Base-by-base conservation (phyloP, 2,797 vertebrate genomes). In the Astyanax mexicanus region DNA sequence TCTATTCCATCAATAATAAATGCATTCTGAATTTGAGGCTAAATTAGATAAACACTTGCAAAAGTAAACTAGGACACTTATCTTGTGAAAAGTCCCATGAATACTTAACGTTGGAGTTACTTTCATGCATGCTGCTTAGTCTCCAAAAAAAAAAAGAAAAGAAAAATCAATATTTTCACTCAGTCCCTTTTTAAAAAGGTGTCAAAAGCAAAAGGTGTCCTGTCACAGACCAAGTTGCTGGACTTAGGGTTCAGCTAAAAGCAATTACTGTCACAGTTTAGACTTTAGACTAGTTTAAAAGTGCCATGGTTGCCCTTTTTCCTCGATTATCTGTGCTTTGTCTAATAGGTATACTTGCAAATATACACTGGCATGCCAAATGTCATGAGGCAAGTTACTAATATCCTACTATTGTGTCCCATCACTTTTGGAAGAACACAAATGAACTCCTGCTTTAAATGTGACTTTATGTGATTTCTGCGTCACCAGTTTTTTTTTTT, bases 21-120 rank as follows among this genome's bases (percentile, higher is more conserved):
- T 81, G 11, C 7, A 21, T 29, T 51, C 38, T 79, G 52, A 76
- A 80, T 81, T 15, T 17, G 47, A 49, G 45, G 79, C 44, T 15
- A 17, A 71, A 77, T 79, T 74, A 72, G 75, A 80, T 57, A 74
- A 82, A 77, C 47, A 65, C 35, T 82, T 69, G 25, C 49, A 11
- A 23, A 79, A 72, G 51, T 38, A 84, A 85, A 84, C n/a, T n/a
- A 27, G 71, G 38, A 19, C 37, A 66, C 40, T 80, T 78, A 37
- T 77, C 57, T 54, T 62, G 29, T 19, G 72, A 68, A 64, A 49
- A 52, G 40, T 23, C 27, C 35, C 65, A 55, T 57, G 27, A 23
- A 67, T 45, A 57, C 49, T 66, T 52, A 65, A 57, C 35, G 37
- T 57, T 25, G 5, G 8, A 32, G 23, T 29, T 61, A 47, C 51